A percentile compares a stretch with the other conserved stretches of the same genome.
phyloP scores from a whole-genome alignment of 2,797 vertebrate species.

The Craterocephalus amniculus region DNA sequence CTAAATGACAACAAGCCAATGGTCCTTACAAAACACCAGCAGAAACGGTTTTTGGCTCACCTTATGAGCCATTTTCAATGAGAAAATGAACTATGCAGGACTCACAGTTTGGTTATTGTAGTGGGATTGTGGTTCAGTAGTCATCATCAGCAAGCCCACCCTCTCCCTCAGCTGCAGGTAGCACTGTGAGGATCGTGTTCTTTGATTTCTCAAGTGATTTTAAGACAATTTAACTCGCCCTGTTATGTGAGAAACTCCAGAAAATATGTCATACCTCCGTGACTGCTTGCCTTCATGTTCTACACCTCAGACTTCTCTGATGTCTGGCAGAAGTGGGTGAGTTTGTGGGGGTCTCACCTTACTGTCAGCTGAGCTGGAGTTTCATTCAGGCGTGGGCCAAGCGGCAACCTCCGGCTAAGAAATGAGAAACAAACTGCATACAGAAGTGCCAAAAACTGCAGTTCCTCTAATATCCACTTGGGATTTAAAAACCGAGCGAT shows the following conservation, averaged over 20 bases:
- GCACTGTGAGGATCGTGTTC: not conserved
- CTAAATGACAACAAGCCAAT: no score
- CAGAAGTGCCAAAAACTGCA: no score
- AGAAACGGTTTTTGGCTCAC: not conserved
- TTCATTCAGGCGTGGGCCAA: no score
- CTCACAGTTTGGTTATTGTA: not conserved
- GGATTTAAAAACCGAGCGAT: no score
- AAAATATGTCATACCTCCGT: not conserved
- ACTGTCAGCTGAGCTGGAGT: no score
- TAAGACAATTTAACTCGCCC: not conserved
- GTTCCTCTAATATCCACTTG: no score
- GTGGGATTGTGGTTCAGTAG: not conserved
- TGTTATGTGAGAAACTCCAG: not conserved
- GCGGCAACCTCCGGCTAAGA: no score
- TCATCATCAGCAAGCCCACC: not conserved
- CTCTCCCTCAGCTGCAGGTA: not conserved
- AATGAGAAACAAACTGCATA: no score
- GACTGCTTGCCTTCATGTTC: not conserved
- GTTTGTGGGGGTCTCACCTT: no score
- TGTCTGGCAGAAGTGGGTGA: no score
- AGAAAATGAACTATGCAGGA: not conserved
- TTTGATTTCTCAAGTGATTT: not conserved
- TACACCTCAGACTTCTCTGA: not conserved
- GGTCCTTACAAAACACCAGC: not conserved
- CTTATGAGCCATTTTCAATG: no score